Evolutionary conservation across 2,113 vertebrate species (phyloP), one percentile per base, ranked within the genome.

Genomic region (Sylvilagus bachmani): DNA sequence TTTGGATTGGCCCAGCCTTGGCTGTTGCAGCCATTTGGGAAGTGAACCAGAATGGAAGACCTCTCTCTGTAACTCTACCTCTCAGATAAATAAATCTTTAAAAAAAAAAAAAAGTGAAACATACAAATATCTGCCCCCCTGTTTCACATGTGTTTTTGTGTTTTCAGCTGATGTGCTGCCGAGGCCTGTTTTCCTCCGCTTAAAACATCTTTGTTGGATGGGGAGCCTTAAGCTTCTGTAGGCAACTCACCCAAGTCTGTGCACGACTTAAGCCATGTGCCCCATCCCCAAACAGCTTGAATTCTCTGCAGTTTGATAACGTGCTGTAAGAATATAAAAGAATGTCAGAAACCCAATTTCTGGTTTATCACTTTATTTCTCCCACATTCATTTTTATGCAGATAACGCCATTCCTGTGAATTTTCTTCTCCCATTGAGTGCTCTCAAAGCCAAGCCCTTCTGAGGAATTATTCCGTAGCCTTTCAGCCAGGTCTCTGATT

Each of bases 321-420:
- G 49, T 0, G 0, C 71, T 93, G 73, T 86, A 51, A 90, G 86
- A 11, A 74, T 74, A 64, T 77, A 75, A 95, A 91, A 86, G 77
- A 85, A 95, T 55, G 84, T 88, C 58, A 10, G 31, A 78, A 88
- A 91, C 73, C 75, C 78, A 90, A 2, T 88, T 97, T 96, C 75
- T 93, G 33, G 22, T 53, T 83, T 88, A 93, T 89, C 27, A 89
- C 86, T 95, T 86, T 92, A 33, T 91, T 95, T 95, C 93, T 58
- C 64, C 44, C 38, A 10, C 14, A 8, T 86, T 95, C 84, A 87
- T 90, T 95, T 96, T 90, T 88, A 92, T 90, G 58, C 80, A 92
- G 89, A 91, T 19, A 93, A 82, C 82, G 22, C 5, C 12, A 33
- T 90, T 85, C 27, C 12, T 78, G 61, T 78, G 80, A 31, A 77